Percentiles rank a stretch among this genome's conserved stretches.
Evolutionary conservation across 2,888 invertebrate genomes (phyloP).

Genomic region (Meteorus cinctellus): DNA sequence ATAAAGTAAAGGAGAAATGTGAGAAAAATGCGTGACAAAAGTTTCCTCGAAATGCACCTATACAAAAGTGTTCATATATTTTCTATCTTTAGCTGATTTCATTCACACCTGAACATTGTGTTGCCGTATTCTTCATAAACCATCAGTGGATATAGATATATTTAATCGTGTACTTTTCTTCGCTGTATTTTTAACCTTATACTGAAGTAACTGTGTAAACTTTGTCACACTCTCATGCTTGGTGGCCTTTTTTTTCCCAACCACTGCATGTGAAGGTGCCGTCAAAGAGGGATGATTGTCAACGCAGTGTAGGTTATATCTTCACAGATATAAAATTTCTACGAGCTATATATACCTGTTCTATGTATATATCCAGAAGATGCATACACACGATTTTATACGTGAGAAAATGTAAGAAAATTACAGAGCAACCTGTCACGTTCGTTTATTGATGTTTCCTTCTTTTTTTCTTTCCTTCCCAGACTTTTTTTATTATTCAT

Average conservation of each 20-base stretch:
- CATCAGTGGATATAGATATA: background rate
- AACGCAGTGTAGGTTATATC: background rate
- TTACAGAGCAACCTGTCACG: conserved; percentile 27
- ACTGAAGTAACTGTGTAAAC: background rate
- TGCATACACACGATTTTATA: background rate
- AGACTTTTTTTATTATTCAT: background rate
- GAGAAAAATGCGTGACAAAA: background rate
- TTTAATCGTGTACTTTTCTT: conserved; percentile 13
- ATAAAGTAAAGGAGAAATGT: no score
- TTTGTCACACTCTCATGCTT: background rate
- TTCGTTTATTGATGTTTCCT: conserved; percentile 23
- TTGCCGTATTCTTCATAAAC: background rate
- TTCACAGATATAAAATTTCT: conserved; percentile 3
- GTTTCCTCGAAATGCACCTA: conserved; percentile 13
- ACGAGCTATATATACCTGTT: conserved; percentile 9
- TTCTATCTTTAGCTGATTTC: background rate
- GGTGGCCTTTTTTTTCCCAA: background rate
- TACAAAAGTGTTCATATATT: background rate
- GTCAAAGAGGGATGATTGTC: conserved; percentile 14
- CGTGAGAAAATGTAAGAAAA: conserved; percentile 30
- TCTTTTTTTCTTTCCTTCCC: background rate
- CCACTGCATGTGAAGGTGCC: background rate
- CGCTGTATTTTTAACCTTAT: background rate
- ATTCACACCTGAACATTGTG: conserved; percentile 16
- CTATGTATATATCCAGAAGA: background rate